A percentile compares a stretch with the other conserved stretches of the same genome.
Conservation (phyloP, 2,888 invertebrate species). For the Peribatodes rhomboidaria region DNA sequence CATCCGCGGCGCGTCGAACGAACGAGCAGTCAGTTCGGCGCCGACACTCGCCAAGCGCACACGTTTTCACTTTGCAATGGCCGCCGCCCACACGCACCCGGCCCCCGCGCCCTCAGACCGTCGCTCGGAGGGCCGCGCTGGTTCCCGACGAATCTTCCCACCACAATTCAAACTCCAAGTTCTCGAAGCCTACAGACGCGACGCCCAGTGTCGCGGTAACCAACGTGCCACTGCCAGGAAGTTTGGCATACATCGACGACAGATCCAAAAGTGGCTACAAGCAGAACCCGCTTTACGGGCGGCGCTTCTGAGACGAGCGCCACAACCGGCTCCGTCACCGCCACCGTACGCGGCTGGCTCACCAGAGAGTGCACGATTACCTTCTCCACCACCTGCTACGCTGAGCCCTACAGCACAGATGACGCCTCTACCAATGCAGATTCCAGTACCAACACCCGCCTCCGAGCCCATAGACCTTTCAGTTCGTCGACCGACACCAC, state of each 20-base stretch:
- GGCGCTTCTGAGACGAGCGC: constrained; percentile 86
- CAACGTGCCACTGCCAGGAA: constrained; percentile 96
- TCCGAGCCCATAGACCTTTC: constrained; percentile 76
- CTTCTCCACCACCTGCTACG: constrained; percentile 71
- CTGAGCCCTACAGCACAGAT: constrained; percentile 58
- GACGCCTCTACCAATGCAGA: constrained; percentile 56
- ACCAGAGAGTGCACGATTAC: constrained; percentile 78
- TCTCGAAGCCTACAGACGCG: constrained; percentile 94
- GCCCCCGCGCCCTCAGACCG: constrained; percentile 81
- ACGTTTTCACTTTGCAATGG: constrained; percentile 73
- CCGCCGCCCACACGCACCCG: constrained; percentile 81
- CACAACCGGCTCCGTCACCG: constrained; percentile 81
- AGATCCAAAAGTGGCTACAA: constrained; percentile 97
- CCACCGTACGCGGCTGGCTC: constrained; percentile 79
- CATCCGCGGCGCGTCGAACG: constrained; percentile 76
- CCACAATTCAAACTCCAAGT: constrained; percentile 96
- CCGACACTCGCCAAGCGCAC: constrained; percentile 81
- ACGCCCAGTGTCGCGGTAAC: constrained; percentile 95
- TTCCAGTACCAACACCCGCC: constrained; percentile 62
- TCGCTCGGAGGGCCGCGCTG: constrained; percentile 88
- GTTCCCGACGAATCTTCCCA: constrained; percentile 95
- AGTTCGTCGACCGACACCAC: constrained; percentile 70
- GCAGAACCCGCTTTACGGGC: constrained; percentile 93
- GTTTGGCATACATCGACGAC: constrained; percentile 95
- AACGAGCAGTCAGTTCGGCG: constrained; percentile 85